Evolutionary conservation across 2,888 invertebrate genomes (phyloP).

Genomic region (Synanthedon andrenaeformis): DNA sequence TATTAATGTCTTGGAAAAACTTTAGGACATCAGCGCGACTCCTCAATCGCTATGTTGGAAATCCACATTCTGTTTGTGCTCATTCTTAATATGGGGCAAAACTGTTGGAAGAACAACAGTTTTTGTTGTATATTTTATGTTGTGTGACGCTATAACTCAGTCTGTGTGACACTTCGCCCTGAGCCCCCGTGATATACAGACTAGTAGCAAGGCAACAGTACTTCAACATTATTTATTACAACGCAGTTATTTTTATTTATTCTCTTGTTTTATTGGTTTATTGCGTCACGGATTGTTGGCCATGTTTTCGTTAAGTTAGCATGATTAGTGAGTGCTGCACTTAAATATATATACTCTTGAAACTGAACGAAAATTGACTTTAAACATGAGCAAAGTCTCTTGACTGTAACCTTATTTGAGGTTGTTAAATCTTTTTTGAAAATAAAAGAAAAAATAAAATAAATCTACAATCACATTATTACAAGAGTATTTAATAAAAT

Average conservation of each 20-base stretch:
- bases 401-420: no score
- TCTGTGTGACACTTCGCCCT: conserved; percentile 46
- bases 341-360: no score
- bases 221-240: conserved; percentile 40
- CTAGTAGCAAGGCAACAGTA: conserved; percentile 23
- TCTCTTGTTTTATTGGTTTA: conserved; percentile 60
- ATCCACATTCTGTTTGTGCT: conserved; percentile 67
- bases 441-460: no score
- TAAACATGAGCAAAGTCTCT: no score
- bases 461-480: no score
- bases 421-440: no score
- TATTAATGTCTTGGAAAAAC: no score
- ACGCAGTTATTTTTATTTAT: conserved; percentile 61
- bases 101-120: conserved; percentile 70
- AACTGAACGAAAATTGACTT: no score
- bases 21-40: conserved; percentile 17
- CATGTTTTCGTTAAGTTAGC: conserved; percentile 31
- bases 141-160: conserved; percentile 66
- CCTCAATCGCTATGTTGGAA: conserved; percentile 37
- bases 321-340: background rate
- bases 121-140: conserved; percentile 69
- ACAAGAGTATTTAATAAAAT: no score
- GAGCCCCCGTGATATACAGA: conserved; percentile 52
- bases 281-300: conserved; percentile 55
- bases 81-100: conserved; percentile 70